Percentiles rank a stretch among this genome's conserved stretches.
These are phyloP conservation scores for Pristionchus fissidentatus DNA, from an alignment of 2,888 invertebrate species.

Conservation along the genomic window DNA sequence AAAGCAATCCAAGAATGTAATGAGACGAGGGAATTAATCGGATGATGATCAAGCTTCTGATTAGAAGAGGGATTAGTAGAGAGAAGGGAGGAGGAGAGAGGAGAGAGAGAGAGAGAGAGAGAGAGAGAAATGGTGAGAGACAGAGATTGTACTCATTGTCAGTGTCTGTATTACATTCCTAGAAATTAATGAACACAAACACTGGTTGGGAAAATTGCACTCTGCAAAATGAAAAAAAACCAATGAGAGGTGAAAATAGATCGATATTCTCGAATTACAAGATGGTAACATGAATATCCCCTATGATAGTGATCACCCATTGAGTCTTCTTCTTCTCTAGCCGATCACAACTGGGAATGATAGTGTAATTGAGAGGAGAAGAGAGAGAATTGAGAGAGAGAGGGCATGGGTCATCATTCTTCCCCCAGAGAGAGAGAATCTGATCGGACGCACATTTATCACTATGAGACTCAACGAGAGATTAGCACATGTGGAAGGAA, in stretches of 20 bases:
- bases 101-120: neutral
- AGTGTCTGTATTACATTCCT: neutral
- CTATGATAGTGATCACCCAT: neutral
- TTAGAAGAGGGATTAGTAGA: too few species aligned
- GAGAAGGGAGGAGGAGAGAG: too few species aligned
- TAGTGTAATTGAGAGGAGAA: constrained; percentile 16
- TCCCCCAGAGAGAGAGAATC: too few species aligned
- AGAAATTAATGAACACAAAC: too few species aligned
- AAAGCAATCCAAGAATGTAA: constrained; percentile 20
- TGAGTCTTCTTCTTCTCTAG: neutral
- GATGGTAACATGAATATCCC: neutral
- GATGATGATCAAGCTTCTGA: neutral
- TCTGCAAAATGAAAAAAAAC: too few species aligned
- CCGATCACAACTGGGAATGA: neutral
- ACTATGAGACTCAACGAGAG: neutral
- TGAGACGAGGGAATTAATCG: neutral
- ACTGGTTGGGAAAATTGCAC: too few species aligned
- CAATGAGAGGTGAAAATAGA: too few species aligned
- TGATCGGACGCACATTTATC: neutral
- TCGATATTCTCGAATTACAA: too few species aligned
- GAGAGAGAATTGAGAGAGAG: neutral
- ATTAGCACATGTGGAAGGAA: neutral
- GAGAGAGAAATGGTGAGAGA: neutral
- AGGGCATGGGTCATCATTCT: constrained; percentile 25
- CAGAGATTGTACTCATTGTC: too few species aligned